Evolutionary conservation across 1,140 invertebrate species (phyloP).

Genomic region (Conopomorpha cramerella): DNA sequence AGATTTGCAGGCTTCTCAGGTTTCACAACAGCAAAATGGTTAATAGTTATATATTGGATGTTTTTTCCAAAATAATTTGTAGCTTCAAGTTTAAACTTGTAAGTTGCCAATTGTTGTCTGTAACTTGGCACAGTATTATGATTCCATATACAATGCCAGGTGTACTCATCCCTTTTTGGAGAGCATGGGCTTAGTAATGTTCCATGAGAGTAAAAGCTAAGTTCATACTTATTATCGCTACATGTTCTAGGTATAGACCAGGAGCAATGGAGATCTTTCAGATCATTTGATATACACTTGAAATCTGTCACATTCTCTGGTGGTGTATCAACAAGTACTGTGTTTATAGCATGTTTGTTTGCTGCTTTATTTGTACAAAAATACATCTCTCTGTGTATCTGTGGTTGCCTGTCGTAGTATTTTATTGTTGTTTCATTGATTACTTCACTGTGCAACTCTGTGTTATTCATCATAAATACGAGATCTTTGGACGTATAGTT

Average conservation of each 20-base stretch:
- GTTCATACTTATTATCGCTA: slow-evolving; percentile 59
- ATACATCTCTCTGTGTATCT: slow-evolving; percentile 20
- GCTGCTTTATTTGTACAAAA: slow-evolving; percentile 32
- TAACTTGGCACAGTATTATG: slow-evolving; percentile 63
- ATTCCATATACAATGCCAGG: slow-evolving; percentile 55
- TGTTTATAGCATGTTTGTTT: slow-evolving; percentile 23
- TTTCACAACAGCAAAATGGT: slow-evolving; percentile 68
- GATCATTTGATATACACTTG: slow-evolving; percentile 68
- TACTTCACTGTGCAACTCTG: slow-evolving; percentile 15
- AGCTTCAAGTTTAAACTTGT: slow-evolving; percentile 59
- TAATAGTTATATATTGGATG: slow-evolving; percentile 53
- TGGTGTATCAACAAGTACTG: slow-evolving; percentile 31
- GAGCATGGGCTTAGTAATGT: slow-evolving; percentile 20
- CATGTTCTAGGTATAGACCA: slow-evolving; percentile 63
- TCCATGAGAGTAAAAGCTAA: slow-evolving; percentile 56
- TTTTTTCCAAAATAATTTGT: slow-evolving; percentile 61
- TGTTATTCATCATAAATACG: slow-evolving; percentile 18
- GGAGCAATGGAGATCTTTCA: slow-evolving; percentile 67
- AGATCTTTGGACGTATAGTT: slow-evolving; percentile 24
- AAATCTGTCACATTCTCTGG: slow-evolving; percentile 66
- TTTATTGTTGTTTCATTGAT: slow-evolving; percentile 34
- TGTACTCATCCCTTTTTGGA: slow-evolving; percentile 33
- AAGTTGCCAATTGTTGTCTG: slow-evolving; percentile 62
- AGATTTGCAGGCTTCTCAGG: slow-evolving; percentile 64
- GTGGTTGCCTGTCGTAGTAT: slow-evolving; percentile 23